These are phyloP conservation scores for Oreochromis grahami DNA, from an alignment of 2,797 vertebrate species.

Conservation along the genomic window DNA sequence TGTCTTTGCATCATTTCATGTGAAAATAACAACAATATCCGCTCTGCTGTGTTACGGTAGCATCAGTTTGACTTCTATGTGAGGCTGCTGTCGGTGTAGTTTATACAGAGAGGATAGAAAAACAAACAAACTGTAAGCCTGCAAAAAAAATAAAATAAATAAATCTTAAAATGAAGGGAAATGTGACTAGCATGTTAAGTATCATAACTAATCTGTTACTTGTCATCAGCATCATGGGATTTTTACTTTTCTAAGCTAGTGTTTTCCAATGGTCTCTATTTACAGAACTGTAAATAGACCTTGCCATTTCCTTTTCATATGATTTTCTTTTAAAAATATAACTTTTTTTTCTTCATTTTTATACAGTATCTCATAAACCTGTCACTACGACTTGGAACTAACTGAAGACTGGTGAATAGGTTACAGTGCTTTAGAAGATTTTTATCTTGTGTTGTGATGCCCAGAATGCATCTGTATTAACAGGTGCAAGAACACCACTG, in stretches of 20 bases:
- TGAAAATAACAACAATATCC: neutral
- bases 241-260: slow-evolving; percentile 57
- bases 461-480: slow-evolving; percentile 6
- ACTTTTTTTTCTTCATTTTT: slow-evolving; percentile 13
- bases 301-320: slow-evolving; percentile 32
- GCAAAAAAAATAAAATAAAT: neutral
- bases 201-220: slow-evolving; percentile 20
- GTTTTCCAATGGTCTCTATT: slow-evolving; percentile 63
- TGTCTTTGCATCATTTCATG: slow-evolving; percentile 34
- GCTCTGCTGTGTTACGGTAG: slow-evolving; percentile 1
- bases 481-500: slow-evolving; percentile 32
- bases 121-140: slow-evolving; percentile 1
- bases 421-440: neutral
- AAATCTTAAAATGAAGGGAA: slow-evolving; percentile 25
- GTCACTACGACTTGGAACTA: neutral
- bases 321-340: neutral
- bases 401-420: neutral
- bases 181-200: slow-evolving; percentile 30
- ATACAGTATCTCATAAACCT: neutral
- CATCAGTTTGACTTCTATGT: slow-evolving; percentile 11
- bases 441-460: neutral
- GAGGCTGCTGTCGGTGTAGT: slow-evolving; percentile 20
- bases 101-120: neutral
- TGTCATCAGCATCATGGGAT: slow-evolving; percentile 28
- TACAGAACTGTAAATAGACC: slow-evolving; percentile 59